Evolutionary conservation across 2,797 vertebrate species (phyloP).

Genomic region (Delichon dasypus): DNA sequence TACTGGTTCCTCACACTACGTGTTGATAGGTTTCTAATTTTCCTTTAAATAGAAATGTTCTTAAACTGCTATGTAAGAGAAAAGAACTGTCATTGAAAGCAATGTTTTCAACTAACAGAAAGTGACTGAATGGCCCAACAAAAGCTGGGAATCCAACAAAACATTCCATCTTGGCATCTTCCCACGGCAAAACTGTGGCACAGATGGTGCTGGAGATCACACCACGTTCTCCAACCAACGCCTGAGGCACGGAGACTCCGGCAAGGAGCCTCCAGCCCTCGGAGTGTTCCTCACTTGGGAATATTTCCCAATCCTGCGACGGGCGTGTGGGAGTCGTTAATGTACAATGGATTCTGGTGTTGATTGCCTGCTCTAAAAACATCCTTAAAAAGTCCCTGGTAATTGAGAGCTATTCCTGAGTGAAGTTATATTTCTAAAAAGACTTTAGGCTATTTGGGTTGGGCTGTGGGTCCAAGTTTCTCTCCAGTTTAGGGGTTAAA

Average conservation of each 20-base stretch:
- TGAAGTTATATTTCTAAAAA: background rate
- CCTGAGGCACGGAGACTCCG: background rate
- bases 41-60: background rate
- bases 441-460: background rate
- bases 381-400: background rate
- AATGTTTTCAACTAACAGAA: background rate
- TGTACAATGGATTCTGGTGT: background rate
- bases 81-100: background rate
- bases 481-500: background rate
- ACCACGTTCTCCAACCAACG: fast-evolving
- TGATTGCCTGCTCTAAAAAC: background rate
- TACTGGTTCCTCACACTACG: background rate
- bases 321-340: background rate
- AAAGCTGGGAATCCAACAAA: background rate
- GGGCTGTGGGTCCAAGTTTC: background rate
- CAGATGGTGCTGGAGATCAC: background rate
- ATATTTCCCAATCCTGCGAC: background rate
- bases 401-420: background rate
- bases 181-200: background rate
- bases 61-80: background rate
- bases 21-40: background rate
- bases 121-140: background rate
- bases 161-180: background rate
- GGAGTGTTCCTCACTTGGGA: background rate
- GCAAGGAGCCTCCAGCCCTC: background rate